A percentile compares a stretch with the other conserved stretches of the same genome.
Evolutionary conservation across 2,797 vertebrate species (phyloP).

Genomic region (Sebastes matsubarae): DNA sequence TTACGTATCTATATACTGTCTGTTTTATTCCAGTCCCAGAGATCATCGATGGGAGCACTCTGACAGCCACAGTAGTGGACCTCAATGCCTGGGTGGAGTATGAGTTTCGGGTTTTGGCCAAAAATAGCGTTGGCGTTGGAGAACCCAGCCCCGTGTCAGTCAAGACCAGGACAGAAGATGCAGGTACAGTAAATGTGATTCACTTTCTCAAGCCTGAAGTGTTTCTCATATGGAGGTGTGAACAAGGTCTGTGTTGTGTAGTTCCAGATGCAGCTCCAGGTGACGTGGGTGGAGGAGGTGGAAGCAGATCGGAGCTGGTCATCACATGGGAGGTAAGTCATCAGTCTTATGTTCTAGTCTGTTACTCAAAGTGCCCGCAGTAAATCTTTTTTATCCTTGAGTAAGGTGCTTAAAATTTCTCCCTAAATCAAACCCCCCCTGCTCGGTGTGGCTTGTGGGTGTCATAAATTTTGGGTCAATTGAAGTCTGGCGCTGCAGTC

Average conservation of each 20-base stretch:
- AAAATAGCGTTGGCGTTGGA: slow-evolving; percentile 92
- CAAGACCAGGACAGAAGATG: slow-evolving; percentile 95
- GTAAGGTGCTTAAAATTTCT: slow-evolving; percentile 67
- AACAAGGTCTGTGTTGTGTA: slow-evolving; percentile 70
- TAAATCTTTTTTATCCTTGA: slow-evolving; percentile 40
- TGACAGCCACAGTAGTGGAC: slow-evolving; percentile 91
- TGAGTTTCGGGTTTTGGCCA: slow-evolving; percentile 94
- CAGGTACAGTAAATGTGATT: slow-evolving; percentile 81
- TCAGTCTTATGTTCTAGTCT: slow-evolving; percentile 73
- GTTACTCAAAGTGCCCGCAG: slow-evolving; percentile 29
- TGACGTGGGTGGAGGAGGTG: slow-evolving; percentile 94
- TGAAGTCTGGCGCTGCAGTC: slow-evolving; percentile 35
- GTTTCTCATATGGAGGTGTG: slow-evolving; percentile 30
- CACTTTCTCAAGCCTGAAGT: background rate
- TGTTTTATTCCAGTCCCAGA: slow-evolving; percentile 85
- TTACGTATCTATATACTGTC: background rate
- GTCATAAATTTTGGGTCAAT: slow-evolving; percentile 61
- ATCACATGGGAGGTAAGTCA: slow-evolving; percentile 98
- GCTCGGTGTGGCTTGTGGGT: slow-evolving; percentile 56
- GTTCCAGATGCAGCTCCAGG: slow-evolving; percentile 93
- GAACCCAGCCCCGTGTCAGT: slow-evolving; percentile 94
- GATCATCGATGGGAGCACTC: slow-evolving; percentile 87
- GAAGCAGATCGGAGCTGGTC: slow-evolving; percentile 94
- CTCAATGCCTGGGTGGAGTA: slow-evolving; percentile 98
- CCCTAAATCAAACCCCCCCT: slow-evolving; percentile 61